Conservation (phyloP, 2,888 invertebrate genomes). For the Trachelus stipa region DNA sequence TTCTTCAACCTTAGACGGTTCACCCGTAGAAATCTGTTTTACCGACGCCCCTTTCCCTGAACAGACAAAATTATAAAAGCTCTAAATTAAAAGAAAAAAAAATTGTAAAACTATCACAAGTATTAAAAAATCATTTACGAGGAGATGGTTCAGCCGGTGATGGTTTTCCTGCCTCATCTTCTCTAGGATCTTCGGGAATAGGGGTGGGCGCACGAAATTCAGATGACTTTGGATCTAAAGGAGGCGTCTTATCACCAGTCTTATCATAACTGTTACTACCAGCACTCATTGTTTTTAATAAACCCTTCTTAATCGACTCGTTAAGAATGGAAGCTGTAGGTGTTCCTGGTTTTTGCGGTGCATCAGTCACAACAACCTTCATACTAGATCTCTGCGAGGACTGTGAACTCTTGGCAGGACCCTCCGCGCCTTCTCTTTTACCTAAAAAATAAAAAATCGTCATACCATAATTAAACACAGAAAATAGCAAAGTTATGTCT, state of each 20-base stretch:
- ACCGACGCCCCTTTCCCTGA: neutral
- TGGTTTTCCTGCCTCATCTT: slow-evolving; percentile 61
- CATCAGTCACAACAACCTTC: slow-evolving; percentile 28
- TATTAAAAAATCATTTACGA: neutral
- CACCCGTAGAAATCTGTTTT: neutral
- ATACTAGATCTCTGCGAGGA: slow-evolving; percentile 34
- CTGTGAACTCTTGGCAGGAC: slow-evolving; percentile 16
- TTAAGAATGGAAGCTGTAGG: slow-evolving; percentile 24
- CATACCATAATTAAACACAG: slow-evolving; percentile 23
- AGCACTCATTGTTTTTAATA: slow-evolving; percentile 44
- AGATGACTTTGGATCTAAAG: neutral
- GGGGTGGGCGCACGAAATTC: slow-evolving; percentile 68
- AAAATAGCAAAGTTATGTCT: neutral
- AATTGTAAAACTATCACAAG: neutral
- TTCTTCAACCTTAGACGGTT: neutral
- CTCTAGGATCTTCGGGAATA: slow-evolving; percentile 71
- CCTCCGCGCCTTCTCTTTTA: slow-evolving; percentile 32
- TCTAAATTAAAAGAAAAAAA: neutral
- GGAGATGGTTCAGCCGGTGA: slow-evolving; percentile 47
- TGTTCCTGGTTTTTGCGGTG: slow-evolving; percentile 20
- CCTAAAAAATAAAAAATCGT: slow-evolving; percentile 16
- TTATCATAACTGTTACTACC: slow-evolving; percentile 27
- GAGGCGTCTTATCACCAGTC: slow-evolving; percentile 26
- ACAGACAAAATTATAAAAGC: neutral
- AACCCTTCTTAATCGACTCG: slow-evolving; percentile 43